These are phyloP conservation scores for Scopus umbretta DNA, from an alignment of 2,113 vertebrate species.

Conservation along the genomic window DNA sequence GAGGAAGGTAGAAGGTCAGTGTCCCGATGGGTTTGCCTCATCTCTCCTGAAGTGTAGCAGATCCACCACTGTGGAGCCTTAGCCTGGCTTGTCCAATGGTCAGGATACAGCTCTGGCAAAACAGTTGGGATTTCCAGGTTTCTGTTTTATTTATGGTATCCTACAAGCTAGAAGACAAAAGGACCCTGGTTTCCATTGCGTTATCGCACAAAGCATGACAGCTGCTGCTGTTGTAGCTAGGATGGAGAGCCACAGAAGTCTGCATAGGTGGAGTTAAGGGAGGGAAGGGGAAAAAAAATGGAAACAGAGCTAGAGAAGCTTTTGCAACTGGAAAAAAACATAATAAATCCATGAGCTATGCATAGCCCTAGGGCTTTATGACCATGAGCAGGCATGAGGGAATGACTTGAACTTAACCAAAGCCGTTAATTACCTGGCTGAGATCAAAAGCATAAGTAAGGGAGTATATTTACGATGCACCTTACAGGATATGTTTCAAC, in stretches of 20 bases:
- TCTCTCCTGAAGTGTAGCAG: not conserved
- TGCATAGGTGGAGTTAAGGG: conserved; percentile 49
- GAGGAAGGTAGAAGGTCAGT: not conserved
- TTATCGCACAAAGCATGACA: not conserved
- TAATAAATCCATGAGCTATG: conserved; percentile 77
- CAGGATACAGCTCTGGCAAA: not conserved
- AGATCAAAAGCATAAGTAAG: conserved; percentile 79
- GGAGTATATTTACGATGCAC: conserved; percentile 79
- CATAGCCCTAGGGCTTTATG: conserved; percentile 72
- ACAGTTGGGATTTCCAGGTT: not conserved
- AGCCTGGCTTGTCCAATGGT: not conserved
- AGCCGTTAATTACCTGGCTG: conserved; percentile 82
- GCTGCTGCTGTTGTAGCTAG: not conserved
- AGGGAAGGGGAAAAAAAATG: not conserved
- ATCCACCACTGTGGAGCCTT: not conserved
- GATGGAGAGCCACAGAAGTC: conserved; percentile 15
- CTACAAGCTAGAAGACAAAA: not conserved
- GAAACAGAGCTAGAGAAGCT: conserved; percentile 55
- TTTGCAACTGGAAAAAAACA: conserved; percentile 70
- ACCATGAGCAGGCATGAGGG: conserved; percentile 71
- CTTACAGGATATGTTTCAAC: conserved; percentile 78
- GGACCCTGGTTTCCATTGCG: not conserved
- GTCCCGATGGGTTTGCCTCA: not conserved
- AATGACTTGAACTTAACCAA: conserved; percentile 79
- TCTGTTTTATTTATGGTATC: not conserved